Base-by-base conservation (phyloP, 2,113 vertebrate species). In the Mastomys natalensis region DNA sequence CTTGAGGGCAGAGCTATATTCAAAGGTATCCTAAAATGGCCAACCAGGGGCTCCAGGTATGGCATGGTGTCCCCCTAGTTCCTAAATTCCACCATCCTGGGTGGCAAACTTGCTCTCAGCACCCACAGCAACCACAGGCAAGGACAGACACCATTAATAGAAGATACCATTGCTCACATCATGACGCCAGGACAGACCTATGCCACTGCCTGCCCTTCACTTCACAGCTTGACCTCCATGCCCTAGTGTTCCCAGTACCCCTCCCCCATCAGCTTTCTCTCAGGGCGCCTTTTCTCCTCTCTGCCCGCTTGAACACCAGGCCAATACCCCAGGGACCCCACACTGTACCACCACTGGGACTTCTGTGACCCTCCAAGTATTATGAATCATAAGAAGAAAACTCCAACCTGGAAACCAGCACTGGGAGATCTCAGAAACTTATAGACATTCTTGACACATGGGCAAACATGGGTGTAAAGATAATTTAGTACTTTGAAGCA, bases 301-400 rank as follows among this genome's bases (percentile, higher is more conserved):
- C 73, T 13, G 48, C 6, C 5, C 31, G 24, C 84, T 37, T 37
- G 43, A 31, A 70, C 9, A 43, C 76, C 40, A 37, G 43, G 29
- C 77, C 31, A 24, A 45, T 26, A 29, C 40, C 78, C 37, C 17
- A 55, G 76, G 55, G 10, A 21, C 43, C 31, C 40, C 5, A 3
- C 1, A 7, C 1, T 34, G 29, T 43, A 10, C 73, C 15, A 0
- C 0, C 1, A 34, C 40, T 45, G 16, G 31, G 16, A 72, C 12
- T 37, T 48, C 66, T 87, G 34, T 16, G 34, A 17, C 5, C 43
- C 22, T 0, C 1, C 16, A 24, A 3, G 3, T 2, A 37, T 24
- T 8, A 37, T 0, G 26, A 53, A 21, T 21, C 68, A 9, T 7
- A 8, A 51, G 40, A 60, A 43, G 62, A 58, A 89, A 60, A 43